Evolutionary conservation across 2,797 vertebrate species (phyloP).

Genomic region (Dryobates pubescens): DNA sequence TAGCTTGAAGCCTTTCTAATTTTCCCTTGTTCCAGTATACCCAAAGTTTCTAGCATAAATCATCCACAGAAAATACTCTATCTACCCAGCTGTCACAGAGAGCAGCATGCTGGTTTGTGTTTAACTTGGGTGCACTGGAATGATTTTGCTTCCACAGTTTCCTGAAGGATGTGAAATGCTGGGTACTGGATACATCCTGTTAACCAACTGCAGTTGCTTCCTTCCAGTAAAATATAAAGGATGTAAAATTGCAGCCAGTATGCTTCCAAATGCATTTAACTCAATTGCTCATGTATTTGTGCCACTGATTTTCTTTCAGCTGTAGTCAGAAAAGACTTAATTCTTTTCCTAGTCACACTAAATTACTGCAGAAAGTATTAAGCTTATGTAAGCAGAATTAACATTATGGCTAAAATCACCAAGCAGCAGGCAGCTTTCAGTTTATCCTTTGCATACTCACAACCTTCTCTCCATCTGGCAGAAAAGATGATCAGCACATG

Average conservation of each 20-base stretch:
- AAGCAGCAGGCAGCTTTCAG: neutral
- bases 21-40: neutral
- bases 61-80: neutral
- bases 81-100: neutral
- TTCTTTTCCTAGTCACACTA: neutral
- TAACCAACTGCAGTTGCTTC: neutral
- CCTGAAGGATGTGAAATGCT: neutral
- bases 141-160: neutral
- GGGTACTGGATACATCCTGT: rapidly evolving
- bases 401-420: neutral
- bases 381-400: slow-evolving; percentile 43
- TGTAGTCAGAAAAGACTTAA: neutral
- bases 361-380: slow-evolving; percentile 26
- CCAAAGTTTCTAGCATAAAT: neutral
- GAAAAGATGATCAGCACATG: neutral
- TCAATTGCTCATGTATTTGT: neutral
- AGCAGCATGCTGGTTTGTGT: neutral
- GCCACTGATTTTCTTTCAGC: neutral
- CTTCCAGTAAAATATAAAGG: neutral
- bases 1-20: slow-evolving; percentile 5
- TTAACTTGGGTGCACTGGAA: neutral
- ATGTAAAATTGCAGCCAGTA: neutral
- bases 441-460: slow-evolving; percentile 27
- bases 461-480: neutral
- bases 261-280: neutral